These are phyloP conservation scores for Leiothrix lutea DNA, from an alignment of 2,113 vertebrate genomes.

Conservation along the genomic window DNA sequence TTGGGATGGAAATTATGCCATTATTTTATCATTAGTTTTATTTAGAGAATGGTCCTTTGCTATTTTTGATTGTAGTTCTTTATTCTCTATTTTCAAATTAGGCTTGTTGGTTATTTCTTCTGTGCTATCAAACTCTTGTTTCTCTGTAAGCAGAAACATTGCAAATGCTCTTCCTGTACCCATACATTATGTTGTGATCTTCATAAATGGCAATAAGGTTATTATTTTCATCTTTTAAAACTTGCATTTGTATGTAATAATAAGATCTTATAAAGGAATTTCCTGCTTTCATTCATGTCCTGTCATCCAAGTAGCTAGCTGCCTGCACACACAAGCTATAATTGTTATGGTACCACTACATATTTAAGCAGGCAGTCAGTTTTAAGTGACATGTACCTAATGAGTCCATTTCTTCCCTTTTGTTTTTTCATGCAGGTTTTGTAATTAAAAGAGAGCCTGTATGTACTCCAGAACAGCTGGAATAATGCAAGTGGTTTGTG, in stretches of 20 bases:
- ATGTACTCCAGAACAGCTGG: not conserved
- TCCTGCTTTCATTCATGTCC: not conserved
- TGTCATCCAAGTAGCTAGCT: not conserved
- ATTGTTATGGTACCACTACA: not conserved
- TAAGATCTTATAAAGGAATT: not conserved
- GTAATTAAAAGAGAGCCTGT: not conserved
- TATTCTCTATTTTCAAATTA: not conserved
- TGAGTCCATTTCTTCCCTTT: not conserved
- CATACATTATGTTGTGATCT: not conserved
- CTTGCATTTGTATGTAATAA: not conserved
- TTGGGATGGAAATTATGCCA: not conserved
- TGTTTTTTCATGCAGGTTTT: not conserved
- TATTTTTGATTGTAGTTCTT: not conserved
- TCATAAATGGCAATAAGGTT: not conserved
- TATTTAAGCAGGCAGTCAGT: not conserved
- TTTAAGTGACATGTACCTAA: not conserved
- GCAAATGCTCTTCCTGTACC: conserved; percentile 3
- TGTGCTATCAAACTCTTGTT: not conserved
- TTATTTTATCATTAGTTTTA: not conserved
- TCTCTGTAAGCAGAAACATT: conserved; percentile 17
- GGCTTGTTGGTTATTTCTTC: not conserved
- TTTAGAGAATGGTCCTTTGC: not conserved
- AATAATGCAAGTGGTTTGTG: not conserved
- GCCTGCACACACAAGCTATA: not conserved
- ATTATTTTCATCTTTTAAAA: conserved; percentile 5